These are phyloP conservation scores for Perca flavescens DNA, from an alignment of 2,113 vertebrate genomes.

Conservation along the genomic window DNA sequence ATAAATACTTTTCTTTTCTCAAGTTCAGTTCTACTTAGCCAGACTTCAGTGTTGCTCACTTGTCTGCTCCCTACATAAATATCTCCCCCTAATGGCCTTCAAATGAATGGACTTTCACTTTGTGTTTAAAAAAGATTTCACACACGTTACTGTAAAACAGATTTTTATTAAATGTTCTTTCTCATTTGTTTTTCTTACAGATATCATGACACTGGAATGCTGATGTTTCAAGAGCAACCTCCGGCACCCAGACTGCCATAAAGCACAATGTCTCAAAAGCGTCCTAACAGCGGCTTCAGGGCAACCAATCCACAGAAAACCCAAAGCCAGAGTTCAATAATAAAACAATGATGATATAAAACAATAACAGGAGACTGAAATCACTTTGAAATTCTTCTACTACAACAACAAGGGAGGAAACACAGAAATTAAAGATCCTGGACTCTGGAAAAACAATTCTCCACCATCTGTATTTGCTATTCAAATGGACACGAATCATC, in stretches of 20 bases:
- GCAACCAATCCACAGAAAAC: slow-evolving; percentile 44
- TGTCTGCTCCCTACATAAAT: slow-evolving; percentile 43
- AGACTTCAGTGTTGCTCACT: slow-evolving; percentile 25
- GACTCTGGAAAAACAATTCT: slow-evolving; percentile 66
- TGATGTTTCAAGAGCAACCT: slow-evolving; percentile 88
- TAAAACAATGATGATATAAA: slow-evolving; percentile 31
- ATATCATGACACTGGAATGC: slow-evolving; percentile 88
- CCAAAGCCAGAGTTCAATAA: slow-evolving; percentile 38
- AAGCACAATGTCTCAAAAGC: slow-evolving; percentile 93
- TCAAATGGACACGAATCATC: slow-evolving; percentile 59
- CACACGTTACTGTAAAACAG: slow-evolving; percentile 17
- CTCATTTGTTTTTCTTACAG: slow-evolving; percentile 83
- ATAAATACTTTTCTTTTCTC: neutral
- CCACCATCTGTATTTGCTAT: slow-evolving; percentile 57
- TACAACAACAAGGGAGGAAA: slow-evolving; percentile 61
- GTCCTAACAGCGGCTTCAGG: slow-evolving; percentile 57
- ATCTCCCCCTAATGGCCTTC: slow-evolving; percentile 56
- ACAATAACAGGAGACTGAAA: slow-evolving; percentile 48
- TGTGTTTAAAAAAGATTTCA: slow-evolving; percentile 30
- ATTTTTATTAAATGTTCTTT: slow-evolving; percentile 63
- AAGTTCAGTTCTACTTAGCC: neutral
- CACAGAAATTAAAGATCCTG: slow-evolving; percentile 57
- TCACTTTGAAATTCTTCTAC: slow-evolving; percentile 23
- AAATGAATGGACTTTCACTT: slow-evolving; percentile 36
- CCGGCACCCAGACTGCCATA: slow-evolving; percentile 89